A percentile compares a stretch with the other conserved stretches of the same genome.
Evolutionary conservation across 2,797 vertebrate species (phyloP).

Genomic region (Trichosurus vulpecula): DNA sequence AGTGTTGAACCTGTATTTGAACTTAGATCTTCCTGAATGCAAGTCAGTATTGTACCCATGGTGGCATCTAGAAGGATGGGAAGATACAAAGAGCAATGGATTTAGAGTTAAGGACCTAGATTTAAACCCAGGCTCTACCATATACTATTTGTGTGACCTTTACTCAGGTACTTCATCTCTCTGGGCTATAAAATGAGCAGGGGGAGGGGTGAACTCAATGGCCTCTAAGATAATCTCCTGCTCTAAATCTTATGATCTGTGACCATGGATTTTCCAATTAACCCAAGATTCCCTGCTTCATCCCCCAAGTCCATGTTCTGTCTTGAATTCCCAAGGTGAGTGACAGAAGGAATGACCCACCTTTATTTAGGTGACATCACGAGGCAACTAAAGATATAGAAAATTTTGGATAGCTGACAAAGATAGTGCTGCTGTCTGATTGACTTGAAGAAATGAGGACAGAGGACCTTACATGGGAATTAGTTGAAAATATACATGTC

Average conservation of each 20-base stretch:
- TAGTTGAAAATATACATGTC: not conserved
- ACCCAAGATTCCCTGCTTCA: not conserved
- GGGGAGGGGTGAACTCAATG: not conserved
- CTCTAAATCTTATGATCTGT: not conserved
- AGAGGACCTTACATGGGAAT: not conserved
- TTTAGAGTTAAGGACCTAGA: not conserved
- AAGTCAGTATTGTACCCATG: not conserved
- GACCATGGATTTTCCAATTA: not conserved
- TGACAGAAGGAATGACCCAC: not conserved
- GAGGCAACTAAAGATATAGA: not conserved
- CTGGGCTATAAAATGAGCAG: not conserved
- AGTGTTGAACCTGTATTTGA: not conserved
- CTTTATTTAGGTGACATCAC: not conserved
- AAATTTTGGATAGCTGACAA: not conserved
- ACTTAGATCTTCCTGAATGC: not conserved
- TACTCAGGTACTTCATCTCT: not conserved
- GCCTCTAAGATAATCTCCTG: not conserved
- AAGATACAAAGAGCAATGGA: not conserved
- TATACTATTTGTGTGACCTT: not conserved
- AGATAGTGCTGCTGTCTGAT: not conserved
- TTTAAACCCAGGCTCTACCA: not conserved
- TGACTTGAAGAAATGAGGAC: not conserved
- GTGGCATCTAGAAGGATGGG: not conserved
- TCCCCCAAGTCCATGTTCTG: not conserved
- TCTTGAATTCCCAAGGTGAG: not conserved